phyloP scores from a whole-genome alignment of 2,797 vertebrate species.

The Myripristis murdjan region DNA sequence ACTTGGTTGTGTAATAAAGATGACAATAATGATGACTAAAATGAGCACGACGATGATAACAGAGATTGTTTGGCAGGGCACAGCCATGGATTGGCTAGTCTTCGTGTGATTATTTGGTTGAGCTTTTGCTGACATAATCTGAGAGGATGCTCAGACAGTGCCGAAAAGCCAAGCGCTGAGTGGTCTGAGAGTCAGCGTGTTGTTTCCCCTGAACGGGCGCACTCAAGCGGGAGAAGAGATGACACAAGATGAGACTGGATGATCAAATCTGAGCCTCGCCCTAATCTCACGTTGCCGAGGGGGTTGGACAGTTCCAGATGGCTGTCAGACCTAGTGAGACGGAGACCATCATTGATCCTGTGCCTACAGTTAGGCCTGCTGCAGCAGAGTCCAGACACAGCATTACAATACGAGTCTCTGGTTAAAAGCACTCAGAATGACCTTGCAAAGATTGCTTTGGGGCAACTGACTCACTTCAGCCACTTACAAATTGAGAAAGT shows the following conservation, averaged over 20 bases:
- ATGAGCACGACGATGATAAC: conserved; percentile 2
- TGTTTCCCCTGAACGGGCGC: conserved; percentile 6
- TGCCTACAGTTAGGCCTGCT: conserved; percentile 29
- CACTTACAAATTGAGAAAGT: conserved; percentile 25
- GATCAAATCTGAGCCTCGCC: conserved; percentile 18
- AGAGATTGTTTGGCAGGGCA: conserved; percentile 3
- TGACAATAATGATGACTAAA: neutral
- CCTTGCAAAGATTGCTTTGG: conserved; percentile 44
- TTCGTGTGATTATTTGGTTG: neutral
- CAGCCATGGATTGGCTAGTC: neutral
- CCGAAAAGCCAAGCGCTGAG: neutral
- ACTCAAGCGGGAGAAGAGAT: conserved; percentile 7
- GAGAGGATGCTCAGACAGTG: neutral
- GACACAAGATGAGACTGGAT: conserved; percentile 34
- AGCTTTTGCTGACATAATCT: neutral
- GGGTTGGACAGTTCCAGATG: conserved; percentile 25
- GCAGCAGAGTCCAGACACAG: conserved; percentile 45
- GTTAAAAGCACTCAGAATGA: conserved; percentile 41
- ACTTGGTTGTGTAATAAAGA: neutral
- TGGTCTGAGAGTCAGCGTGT: conserved; percentile 7
- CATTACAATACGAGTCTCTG: conserved; percentile 45
- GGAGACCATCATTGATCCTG: conserved; percentile 52
- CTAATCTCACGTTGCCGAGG: conserved; percentile 10
- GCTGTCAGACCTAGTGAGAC: conserved; percentile 43
- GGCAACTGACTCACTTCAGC: conserved; percentile 29